A percentile compares a stretch with the other conserved stretches of the same genome.
Conservation (phyloP, 2,113 vertebrate genomes). For the Salvelinus sp. region DNA sequence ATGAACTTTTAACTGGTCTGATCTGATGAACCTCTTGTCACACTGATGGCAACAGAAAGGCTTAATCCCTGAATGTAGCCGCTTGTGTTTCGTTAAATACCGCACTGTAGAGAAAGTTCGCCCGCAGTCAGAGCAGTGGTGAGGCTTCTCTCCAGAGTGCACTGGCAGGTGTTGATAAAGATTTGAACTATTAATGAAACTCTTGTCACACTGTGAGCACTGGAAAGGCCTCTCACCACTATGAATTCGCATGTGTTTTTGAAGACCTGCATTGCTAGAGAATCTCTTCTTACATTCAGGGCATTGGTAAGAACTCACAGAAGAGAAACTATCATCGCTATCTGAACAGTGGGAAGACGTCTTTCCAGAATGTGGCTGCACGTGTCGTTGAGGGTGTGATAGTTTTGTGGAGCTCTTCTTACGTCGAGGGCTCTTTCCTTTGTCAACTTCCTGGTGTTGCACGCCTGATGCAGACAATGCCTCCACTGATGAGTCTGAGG, state of each 20-base stretch:
- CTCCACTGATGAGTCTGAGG: not conserved
- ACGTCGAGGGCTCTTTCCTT: not conserved
- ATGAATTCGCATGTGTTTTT: not conserved
- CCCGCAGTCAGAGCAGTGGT: too few relatives aligned
- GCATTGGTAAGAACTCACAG: too few relatives aligned
- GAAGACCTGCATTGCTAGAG: not conserved
- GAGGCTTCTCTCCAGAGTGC: too few relatives aligned
- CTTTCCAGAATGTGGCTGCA: not conserved
- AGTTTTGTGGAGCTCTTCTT: not conserved
- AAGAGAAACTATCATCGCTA: too few relatives aligned
- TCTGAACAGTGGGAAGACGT: too few relatives aligned
- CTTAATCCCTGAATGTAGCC: too few relatives aligned
- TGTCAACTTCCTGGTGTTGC: not conserved
- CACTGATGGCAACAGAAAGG: too few relatives aligned
- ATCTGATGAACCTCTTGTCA: too few relatives aligned
- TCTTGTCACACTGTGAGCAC: not conserved
- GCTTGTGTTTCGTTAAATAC: too few relatives aligned
- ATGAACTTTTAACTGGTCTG: too few relatives aligned
- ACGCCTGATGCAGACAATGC: not conserved
- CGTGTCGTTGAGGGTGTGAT: not conserved
- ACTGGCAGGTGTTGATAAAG: not conserved
- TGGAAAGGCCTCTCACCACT: not conserved
- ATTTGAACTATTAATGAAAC: not conserved
- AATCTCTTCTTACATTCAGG: too few relatives aligned
- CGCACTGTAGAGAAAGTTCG: too few relatives aligned